phyloP scores from a whole-genome alignment of 1,140 invertebrate genomes.

The Pantala flavescens region DNA sequence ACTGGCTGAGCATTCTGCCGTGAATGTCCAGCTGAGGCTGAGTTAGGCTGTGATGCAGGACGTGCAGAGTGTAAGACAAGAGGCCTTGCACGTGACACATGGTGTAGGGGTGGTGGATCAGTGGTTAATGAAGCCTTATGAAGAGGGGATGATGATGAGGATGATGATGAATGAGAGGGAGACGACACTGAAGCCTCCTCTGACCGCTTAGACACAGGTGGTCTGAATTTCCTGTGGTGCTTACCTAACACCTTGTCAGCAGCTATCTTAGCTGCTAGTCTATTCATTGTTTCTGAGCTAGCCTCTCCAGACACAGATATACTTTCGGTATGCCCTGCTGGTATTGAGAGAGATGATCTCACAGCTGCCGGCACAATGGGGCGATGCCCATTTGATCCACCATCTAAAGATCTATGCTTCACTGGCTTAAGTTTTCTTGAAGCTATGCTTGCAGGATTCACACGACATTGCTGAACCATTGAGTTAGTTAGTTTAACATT shows the following conservation, averaged over 20 bases:
- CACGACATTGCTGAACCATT: neutral
- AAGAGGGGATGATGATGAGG: neutral
- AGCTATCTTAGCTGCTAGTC: constrained; percentile 37
- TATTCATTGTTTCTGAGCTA: constrained; percentile 36
- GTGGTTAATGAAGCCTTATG: neutral
- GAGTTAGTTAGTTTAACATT: neutral
- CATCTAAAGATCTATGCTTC: neutral
- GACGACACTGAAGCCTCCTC: neutral
- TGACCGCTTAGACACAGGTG: neutral
- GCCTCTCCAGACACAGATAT: constrained; percentile 22
- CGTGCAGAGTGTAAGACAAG: neutral
- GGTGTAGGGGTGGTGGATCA: neutral
- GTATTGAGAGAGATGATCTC: neutral
- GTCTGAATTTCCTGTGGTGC: constrained; percentile 27
- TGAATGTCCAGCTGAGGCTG: neutral
- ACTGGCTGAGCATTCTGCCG: neutral
- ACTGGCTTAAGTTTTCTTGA: neutral
- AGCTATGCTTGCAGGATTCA: neutral
- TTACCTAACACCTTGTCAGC: constrained; percentile 38
- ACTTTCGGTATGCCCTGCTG: neutral
- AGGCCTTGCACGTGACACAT: constrained; percentile 21
- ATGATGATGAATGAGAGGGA: neutral
- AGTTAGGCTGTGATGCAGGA: neutral
- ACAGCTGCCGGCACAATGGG: neutral
- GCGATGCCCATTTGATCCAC: neutral